A percentile compares a stretch with the other conserved stretches of the same genome.
phyloP scores from a whole-genome alignment of 2,888 invertebrate genomes.

The Spialia ferax region DNA sequence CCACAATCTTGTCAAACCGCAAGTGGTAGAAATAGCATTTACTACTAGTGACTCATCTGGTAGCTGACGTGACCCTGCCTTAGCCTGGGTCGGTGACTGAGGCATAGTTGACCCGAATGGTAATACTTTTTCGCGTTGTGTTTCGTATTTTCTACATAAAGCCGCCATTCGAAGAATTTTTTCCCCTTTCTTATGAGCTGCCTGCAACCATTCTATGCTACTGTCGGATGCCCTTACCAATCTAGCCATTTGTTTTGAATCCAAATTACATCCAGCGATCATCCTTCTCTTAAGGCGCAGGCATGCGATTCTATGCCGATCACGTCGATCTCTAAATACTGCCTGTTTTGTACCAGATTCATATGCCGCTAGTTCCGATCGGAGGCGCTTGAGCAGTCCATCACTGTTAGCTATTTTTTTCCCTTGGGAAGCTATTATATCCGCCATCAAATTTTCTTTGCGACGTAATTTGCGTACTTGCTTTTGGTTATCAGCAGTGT shows the following conservation, averaged over 20 bases:
- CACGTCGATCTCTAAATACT: conserved; percentile 73
- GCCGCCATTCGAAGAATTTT: conserved; percentile 80
- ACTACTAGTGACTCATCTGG: conserved; percentile 67
- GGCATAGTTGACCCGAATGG: conserved; percentile 67
- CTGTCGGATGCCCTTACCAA: conserved; percentile 72
- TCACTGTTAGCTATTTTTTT: conserved; percentile 76
- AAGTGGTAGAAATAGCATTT: conserved; percentile 65
- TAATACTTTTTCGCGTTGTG: conserved; percentile 80
- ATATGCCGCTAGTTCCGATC: conserved; percentile 70
- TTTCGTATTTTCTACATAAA: conserved; percentile 86
- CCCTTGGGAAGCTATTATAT: conserved; percentile 75
- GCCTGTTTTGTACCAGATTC: conserved; percentile 80
- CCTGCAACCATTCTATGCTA: conserved; percentile 71
- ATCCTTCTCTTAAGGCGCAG: conserved; percentile 63
- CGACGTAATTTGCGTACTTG: conserved; percentile 69
- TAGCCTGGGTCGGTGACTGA: conserved; percentile 59
- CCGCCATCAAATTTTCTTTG: conserved; percentile 78
- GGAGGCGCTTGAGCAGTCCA: conserved; percentile 65
- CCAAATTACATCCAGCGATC: conserved; percentile 60
- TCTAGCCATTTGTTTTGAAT: conserved; percentile 60
- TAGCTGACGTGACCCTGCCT: conserved; percentile 53
- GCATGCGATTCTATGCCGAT: conserved; percentile 72
- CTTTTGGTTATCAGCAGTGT: conserved; percentile 77
- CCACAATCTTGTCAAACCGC: conserved; percentile 74
- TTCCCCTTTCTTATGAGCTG: conserved; percentile 76